phyloP scores from a whole-genome alignment of 2,113 vertebrate species.

The Aythya baeri region DNA sequence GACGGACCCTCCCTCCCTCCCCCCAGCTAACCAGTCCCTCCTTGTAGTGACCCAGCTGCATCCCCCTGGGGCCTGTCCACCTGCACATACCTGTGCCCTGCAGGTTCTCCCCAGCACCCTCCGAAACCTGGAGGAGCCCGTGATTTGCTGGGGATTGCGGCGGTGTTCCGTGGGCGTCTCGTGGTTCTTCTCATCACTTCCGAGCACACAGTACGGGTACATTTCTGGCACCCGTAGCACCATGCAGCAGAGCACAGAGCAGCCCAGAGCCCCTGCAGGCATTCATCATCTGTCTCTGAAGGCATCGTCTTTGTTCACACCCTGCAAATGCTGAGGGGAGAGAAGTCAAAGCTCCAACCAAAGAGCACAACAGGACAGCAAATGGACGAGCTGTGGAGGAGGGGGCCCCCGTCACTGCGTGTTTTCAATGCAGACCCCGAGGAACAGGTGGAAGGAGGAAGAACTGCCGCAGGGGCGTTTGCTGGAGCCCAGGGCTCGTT shows the following conservation, averaged over 20 bases:
- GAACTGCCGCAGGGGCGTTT: not conserved
- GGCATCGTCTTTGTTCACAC: not conserved
- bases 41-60: not conserved
- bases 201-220: not conserved
- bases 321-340: not conserved
- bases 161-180: not conserved
- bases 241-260: too few relatives aligned
- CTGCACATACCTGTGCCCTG: fast-evolving
- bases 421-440: not conserved
- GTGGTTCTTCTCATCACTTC: too few relatives aligned
- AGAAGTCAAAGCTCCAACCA: not conserved
- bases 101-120: not conserved
- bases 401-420: not conserved
- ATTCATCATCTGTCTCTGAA: fast-evolving
- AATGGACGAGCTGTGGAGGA: not conserved
- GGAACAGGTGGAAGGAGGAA: not conserved
- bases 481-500: not conserved
- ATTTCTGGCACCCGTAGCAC: fast-evolving
- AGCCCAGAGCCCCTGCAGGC: not conserved
- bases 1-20: too few relatives aligned
- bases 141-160: not conserved
- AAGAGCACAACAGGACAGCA: not conserved
- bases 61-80: not conserved
- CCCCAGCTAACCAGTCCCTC: not conserved
- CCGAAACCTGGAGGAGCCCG: too few relatives aligned